phyloP scores from a whole-genome alignment of 2,888 invertebrate genomes.

The Caenorhabditis wallacei region DNA sequence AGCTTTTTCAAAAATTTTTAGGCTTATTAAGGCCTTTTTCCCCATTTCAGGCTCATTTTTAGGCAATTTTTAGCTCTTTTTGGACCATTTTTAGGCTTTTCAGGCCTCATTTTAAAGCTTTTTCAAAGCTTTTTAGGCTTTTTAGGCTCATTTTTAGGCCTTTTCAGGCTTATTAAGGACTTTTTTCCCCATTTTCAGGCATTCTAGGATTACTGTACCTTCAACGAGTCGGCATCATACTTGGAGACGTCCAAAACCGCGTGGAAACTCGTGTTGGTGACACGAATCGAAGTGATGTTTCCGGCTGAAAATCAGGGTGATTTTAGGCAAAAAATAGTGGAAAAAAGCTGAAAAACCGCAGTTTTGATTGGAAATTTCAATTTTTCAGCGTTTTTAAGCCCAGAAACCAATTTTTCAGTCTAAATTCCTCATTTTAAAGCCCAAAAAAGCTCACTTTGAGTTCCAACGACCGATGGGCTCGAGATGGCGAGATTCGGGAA shows the following conservation, averaged over 20 bases:
- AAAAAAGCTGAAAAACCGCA: not conserved
- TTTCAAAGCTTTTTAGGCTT: not conserved
- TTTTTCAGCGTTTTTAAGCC: not conserved
- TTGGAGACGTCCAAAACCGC: constrained; percentile 78
- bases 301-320: constrained; percentile 31
- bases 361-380: not conserved
- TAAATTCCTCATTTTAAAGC: constrained; percentile 1
- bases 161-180: not conserved
- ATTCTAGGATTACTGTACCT: constrained; percentile 59
- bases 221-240: constrained; percentile 79
- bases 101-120: no score
- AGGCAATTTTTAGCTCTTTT: not conserved
- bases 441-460: constrained; percentile 19
- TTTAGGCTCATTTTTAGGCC: no score
- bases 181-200: not conserved
- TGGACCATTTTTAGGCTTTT: not conserved
- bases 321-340: not conserved
- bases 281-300: constrained; percentile 70
- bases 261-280: constrained; percentile 77
- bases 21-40: no score
- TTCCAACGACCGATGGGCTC: constrained; percentile 48
- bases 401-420: not conserved
- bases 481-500: constrained; percentile 60
- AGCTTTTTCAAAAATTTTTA: no score
- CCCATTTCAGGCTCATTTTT: no score